Base-by-base conservation (phyloP, 2,888 invertebrate genomes). In the Aphelenchoides bicaudatus region DNA sequence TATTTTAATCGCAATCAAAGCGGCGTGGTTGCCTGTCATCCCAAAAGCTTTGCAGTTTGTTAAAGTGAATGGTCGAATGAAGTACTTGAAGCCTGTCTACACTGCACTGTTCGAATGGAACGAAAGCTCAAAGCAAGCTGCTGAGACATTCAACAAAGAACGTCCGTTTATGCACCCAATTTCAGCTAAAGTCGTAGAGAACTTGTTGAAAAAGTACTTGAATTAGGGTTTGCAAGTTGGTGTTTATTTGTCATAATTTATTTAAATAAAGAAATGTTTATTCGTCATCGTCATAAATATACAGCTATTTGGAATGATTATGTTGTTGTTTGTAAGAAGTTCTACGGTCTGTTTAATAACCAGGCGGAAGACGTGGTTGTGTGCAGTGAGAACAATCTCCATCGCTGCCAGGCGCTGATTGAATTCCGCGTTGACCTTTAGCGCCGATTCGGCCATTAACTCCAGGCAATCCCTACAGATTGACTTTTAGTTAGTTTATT, bases 41-140 rank as follows among this genome's bases (percentile, higher is more conserved):
- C 81, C 84, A 1, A 83, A 85, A 16, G 87, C 87, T 1, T 82
- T 92, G 56, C 79, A 85, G 21, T 91, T 92, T 83, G 86, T 90
- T 6, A 89, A 88, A 67, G 85, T 85, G 19, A 87, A 89, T 76
- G 92, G 92, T 31, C 85, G 93, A 55, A 89, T 92, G 88, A 93
- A 93, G 80, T 93, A 86, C 81, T 87, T 89, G 1, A 84, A 90
- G 30, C 91, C 92, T 2, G 83, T 93, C 48, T 92, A 90, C 75
- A 65, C 76, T 68, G 56, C 63, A 4, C 62, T 75, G 37, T 75
- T 75, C 65, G 58, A 51, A 5, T 75, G 75, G 75, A 61, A 61
- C 8, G 47, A 55, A 5, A 63, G 66, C n/a, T 61, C 65, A 5
- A 56, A 68, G 8, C 38, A 58, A 19, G 75, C 75, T 13, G 56